Conservation (phyloP, 2,113 vertebrate species). For the Leiothrix lutea region DNA sequence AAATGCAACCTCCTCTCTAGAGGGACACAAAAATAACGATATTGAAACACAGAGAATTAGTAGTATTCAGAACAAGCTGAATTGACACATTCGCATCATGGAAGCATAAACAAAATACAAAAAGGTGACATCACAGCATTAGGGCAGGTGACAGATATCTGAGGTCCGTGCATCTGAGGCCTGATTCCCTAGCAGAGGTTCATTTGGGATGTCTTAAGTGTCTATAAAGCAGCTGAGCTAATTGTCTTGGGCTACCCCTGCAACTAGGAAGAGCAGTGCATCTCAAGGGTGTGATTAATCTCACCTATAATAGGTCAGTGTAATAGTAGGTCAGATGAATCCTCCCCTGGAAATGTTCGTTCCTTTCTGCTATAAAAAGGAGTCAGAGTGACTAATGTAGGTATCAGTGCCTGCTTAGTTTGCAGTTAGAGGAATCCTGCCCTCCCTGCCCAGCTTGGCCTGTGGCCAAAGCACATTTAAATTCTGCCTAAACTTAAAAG, state of each 20-base stretch:
- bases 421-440: background rate
- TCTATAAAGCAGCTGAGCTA: background rate
- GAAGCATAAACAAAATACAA: background rate
- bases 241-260: background rate
- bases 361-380: background rate
- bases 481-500: background rate
- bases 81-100: background rate
- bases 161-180: background rate
- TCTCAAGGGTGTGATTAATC: background rate
- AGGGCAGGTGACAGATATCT: background rate
- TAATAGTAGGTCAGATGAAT: conserved; percentile 22
- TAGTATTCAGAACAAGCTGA: background rate
- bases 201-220: background rate
- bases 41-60: background rate
- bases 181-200: background rate
- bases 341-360: background rate
- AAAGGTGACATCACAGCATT: background rate
- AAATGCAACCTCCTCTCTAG: background rate
- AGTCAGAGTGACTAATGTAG: background rate
- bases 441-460: background rate
- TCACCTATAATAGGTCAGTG: background rate
- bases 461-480: background rate
- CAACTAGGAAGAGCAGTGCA: background rate
- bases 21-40: background rate
- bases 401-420: background rate